phyloP scores from a whole-genome alignment of 2,888 invertebrate species.

The Sinohyriopsis cumingii region DNA sequence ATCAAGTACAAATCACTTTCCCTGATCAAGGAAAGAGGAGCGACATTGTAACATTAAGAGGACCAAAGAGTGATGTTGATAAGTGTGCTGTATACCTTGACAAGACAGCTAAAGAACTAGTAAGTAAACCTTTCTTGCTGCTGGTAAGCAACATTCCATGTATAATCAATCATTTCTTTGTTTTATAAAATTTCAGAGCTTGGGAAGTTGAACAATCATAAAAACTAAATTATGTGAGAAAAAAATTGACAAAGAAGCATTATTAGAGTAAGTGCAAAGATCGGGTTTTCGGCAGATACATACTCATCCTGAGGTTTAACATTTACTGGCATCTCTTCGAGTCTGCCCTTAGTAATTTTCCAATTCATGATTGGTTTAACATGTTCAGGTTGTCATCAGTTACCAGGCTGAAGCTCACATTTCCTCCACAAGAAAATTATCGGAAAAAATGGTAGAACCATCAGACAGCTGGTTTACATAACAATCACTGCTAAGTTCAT shows the following conservation, averaged over 20 bases:
- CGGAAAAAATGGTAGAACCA: constrained; percentile 94
- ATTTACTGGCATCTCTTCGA: too few species aligned
- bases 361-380: not conserved
- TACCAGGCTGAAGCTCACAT: constrained; percentile 84
- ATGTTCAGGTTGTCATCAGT: constrained; percentile 65
- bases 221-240: too few species aligned
- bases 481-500: too few species aligned
- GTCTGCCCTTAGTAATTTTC: too few species aligned
- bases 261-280: too few species aligned
- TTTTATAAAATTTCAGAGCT: too few species aligned
- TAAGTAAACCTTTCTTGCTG: constrained; percentile 74
- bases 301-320: too few species aligned
- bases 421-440: constrained; percentile 97
- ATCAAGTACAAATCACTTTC: constrained; percentile 83
- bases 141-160: too few species aligned
- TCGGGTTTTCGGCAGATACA: too few species aligned
- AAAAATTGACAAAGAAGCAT: too few species aligned
- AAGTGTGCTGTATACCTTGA: constrained; percentile 90
- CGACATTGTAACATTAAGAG: constrained; percentile 94
- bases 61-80: constrained; percentile 96
- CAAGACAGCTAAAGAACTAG: constrained; percentile 89
- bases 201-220: too few species aligned
- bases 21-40: constrained; percentile 89
- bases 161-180: too few species aligned
- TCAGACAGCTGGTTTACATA: constrained; percentile 79